Conservation (phyloP, 2,113 vertebrate species). For the Sinocyclocheilus rhinocerous region DNA sequence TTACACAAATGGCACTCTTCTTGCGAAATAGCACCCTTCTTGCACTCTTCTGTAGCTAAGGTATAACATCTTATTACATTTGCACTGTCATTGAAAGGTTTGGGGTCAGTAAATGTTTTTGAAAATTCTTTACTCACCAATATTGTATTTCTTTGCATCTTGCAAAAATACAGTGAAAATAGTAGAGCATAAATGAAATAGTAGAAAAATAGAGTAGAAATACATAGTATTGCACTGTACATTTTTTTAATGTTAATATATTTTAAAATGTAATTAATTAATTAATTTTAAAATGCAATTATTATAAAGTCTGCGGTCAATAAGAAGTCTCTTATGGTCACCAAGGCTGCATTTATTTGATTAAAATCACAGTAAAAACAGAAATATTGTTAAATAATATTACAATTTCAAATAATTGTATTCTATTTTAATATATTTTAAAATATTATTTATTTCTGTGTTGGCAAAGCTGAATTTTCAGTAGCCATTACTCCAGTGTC, state of each 20-base stretch:
- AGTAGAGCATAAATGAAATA: background rate
- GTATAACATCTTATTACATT: background rate
- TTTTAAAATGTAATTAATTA: no score
- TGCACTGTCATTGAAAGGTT: background rate
- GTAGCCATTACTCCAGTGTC: background rate
- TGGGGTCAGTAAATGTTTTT: background rate
- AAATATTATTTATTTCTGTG: background rate
- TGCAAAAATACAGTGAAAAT: no score
- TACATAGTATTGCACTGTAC: no score
- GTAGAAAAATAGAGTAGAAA: no score
- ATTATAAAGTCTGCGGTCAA: background rate
- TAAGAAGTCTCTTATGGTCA: background rate
- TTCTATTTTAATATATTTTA: background rate
- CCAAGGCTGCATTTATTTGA: background rate
- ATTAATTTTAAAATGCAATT: no score
- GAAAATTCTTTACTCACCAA: background rate
- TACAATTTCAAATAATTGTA: background rate
- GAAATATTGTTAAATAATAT: background rate
- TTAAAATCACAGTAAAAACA: background rate
- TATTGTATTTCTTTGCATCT: no score
- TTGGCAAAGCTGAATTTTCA: background rate
- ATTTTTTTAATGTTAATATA: no score
- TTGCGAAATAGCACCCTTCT: background rate
- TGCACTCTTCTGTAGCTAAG: background rate
- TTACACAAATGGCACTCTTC: background rate